Percentiles rank a stretch among this genome's conserved stretches.
Evolutionary conservation across 1,140 invertebrate species (phyloP).

Genomic region (Platorchestia sp.): DNA sequence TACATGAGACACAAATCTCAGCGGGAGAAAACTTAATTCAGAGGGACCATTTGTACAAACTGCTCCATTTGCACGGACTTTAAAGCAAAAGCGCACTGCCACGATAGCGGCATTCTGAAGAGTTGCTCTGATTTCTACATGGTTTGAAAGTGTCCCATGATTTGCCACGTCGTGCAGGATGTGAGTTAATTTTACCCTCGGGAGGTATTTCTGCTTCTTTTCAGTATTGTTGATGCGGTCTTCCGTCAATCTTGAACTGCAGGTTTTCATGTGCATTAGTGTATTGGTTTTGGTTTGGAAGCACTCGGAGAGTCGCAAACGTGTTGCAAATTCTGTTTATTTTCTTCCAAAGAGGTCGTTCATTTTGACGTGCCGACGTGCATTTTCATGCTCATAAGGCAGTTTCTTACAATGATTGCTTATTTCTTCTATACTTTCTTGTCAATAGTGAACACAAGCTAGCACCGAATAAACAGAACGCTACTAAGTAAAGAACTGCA

Average conservation of each 20-base stretch:
- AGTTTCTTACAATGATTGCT: background rate
- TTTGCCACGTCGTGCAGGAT: background rate
- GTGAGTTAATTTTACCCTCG: background rate
- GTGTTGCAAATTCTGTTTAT: background rate
- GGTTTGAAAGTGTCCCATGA: background rate
- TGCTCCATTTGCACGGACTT: slow-evolving; percentile 9
- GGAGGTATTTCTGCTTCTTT: background rate
- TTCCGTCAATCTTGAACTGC: background rate
- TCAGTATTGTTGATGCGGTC: background rate
- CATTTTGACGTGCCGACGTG: background rate
- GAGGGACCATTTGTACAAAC: background rate
- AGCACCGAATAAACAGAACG: background rate
- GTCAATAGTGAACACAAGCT: background rate
- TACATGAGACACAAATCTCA: slow-evolving; percentile 37
- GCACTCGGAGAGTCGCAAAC: background rate
- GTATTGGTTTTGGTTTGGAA: background rate
- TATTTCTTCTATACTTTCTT: background rate
- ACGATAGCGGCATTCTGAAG: background rate
- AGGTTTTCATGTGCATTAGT: background rate
- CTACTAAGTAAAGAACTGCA: background rate
- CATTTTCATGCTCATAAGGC: background rate
- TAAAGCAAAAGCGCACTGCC: background rate
- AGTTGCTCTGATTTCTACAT: background rate
- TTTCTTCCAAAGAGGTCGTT: background rate
- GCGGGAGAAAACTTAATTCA: background rate